Base-by-base conservation (phyloP, 2,888 invertebrate genomes). In the Meteorus cinctellus region DNA sequence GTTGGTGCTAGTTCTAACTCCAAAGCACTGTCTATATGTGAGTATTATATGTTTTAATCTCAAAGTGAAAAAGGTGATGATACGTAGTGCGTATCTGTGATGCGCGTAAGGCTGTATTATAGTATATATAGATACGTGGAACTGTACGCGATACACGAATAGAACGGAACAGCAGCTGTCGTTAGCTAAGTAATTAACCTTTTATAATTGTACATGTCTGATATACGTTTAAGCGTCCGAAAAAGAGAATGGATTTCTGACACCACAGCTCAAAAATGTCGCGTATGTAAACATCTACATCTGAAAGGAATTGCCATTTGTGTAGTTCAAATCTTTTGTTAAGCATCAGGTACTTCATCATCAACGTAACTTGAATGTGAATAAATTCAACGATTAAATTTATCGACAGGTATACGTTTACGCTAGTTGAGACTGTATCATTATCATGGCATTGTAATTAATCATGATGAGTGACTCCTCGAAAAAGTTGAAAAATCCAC, bases 401-500 rank as follows among this genome's bases (percentile, higher is more conserved):
- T 19, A 24, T 19, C n/a, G 10, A 8, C 19, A 55, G n/a, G 19
- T 55, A 19, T 55, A 41, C 41, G 19, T 55, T 6, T 19, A 6
- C 8, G 3, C 4, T 55, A 16, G n/a, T 19, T 55, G 19, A 55
- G 19, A 19, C 24, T 55, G 4, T 6, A 24, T 55, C 10, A 19
- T 19, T 55, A 55, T 55, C 8, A 82, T 80, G 80, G 74, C 78
- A 76, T 74, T 72, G 67, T 68, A 63, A 75, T 75, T 63, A 72
- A 36, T 36, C 27, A 36, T 62, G 70, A 88, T 88, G 86, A 89
- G 89, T 89, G 90, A 91, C 87, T 88, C 89, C 86, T 89, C 90
- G 84, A 88, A 87, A 80, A 86, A 88, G 83, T 89, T 92, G 71
- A 92, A 92, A 91, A 95, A 95, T 90, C 93, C 95, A 41, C 91